These are phyloP conservation scores for Laothoe populi DNA, from an alignment of 2,888 invertebrate genomes.

Conservation along the genomic window DNA sequence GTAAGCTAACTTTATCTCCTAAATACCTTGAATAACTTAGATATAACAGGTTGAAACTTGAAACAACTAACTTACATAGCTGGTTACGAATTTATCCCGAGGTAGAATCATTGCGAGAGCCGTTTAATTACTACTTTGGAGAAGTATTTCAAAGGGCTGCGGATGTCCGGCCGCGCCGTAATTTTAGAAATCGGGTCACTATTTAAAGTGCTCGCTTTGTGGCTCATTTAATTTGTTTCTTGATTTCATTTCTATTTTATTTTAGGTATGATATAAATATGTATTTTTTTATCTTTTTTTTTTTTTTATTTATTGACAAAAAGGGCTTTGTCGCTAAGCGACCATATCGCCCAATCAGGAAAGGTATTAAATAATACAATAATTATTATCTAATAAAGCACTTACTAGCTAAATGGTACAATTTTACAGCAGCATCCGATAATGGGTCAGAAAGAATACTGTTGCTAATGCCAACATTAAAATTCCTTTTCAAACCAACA, in stretches of 20 bases:
- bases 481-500: too few relatives aligned
- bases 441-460: too few relatives aligned
- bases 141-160: slow-evolving; percentile 9
- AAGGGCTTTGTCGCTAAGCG: too few relatives aligned
- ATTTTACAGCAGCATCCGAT: too few relatives aligned
- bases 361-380: too few relatives aligned
- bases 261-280: neutral
- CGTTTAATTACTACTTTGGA: slow-evolving; percentile 8
- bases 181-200: slow-evolving; percentile 11
- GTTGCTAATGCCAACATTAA: too few relatives aligned
- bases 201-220: slow-evolving; percentile 12
- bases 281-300: too few relatives aligned
- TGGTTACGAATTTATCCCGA: neutral
- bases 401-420: too few relatives aligned
- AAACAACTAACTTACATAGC: neutral
- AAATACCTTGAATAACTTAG: neutral
- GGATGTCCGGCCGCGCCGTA: slow-evolving; percentile 8
- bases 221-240: slow-evolving; percentile 5
- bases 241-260: neutral
- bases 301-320: too few relatives aligned
- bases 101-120: neutral
- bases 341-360: too few relatives aligned
- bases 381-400: too few relatives aligned
- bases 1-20: neutral
- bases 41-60: neutral